Base-by-base conservation (phyloP, 2,113 vertebrate species). In the Mohoua ochrocephala region DNA sequence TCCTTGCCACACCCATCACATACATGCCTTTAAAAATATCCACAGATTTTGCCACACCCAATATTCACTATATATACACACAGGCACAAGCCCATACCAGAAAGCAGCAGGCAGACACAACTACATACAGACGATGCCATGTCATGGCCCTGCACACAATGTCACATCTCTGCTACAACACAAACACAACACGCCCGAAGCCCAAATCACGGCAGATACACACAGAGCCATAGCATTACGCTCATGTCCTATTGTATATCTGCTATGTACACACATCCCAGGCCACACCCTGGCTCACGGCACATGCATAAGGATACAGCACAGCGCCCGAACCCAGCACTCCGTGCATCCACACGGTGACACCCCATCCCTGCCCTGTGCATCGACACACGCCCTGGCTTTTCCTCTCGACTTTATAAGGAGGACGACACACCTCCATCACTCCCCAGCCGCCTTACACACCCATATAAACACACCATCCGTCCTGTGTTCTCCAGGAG, bases 41-140 rank as follows among this genome's bases (percentile, higher is more conserved):
- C 84, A 87, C 35, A 7, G 56, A 59, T 56, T 56, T 67, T n/a
- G 28, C 84, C 94, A 91, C 92, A 71, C 84, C 90, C 84, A 70
- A 1, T 19, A 54, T 37, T 92, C 83, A 64, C 86, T 80, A 49
- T 30, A 68, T 26, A 61, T 15, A n/a, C 13, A 50, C 10, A 45
- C 5, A 86, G 39, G 27, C 47, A 78, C 33, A 35, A 87, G 23
- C 39, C 60, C 47, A 17, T 35, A 20, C n/a, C 74, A 71, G 70
- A 45, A 60, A 53, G 63, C 49, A 22, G 53, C 4, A 13, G 3
- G 63, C 27, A 91, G 76, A 47, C 80, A 53, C 41, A 83, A 8
- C 71, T 12, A 57, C 68, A 21, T 2, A 21, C 24, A 28, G 5
- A 19, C 3, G 4, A 57, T 76, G 89, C 53, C 89, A 21, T 73